Base-by-base conservation (phyloP, 1,140 invertebrate genomes). In the Dolichoris vasculosae region DNA sequence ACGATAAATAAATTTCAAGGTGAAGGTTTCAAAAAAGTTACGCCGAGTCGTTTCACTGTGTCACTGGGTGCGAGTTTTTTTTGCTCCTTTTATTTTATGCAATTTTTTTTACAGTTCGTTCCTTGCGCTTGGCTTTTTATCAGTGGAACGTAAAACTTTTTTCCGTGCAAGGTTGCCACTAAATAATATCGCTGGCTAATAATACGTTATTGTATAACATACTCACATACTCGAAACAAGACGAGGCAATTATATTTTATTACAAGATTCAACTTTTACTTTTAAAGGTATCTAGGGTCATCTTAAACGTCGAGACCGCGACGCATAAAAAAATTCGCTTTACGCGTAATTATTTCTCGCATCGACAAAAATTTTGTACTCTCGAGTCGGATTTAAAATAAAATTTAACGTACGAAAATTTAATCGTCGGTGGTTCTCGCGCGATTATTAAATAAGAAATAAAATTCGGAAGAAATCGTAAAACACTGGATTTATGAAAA, bases 1-100 rank as follows among this genome's bases (percentile, higher is more conserved):
- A 48, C 32, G 69, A 73, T 82, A 75, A 82, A 82, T 82, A 82
- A 55, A 73, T 6, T 75, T 82, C 81, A 83, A 83, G 82, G 82
- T 83, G 59, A 73, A 83, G 35, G 40, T 59, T 83, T 76, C 64
- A 35, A 73, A 59, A 40, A 73, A 48, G 20, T 17, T 75, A 43
- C 40, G 35, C 20, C 1, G 38, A 1, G 4, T 17, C 8, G 40
- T 15, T 48, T 3, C 3, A 15, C 35, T 69, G 35, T 69, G 13
- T 69, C 17, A 69, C 35, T 38, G 35, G 15, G 35, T 69, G 13
- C 38, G 35, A 1, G 15, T 35, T 23, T 69, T 69, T 35, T 3
- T 38, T 38, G 13, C 23, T 73, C 43, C 3, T 73, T 71, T 40
- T 43, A 40, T 43, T 40, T 73, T 40, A 17, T 13, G 23, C 9